These are phyloP conservation scores for Sula dactylatra DNA, from an alignment of 2,113 vertebrate genomes.

Conservation along the genomic window DNA sequence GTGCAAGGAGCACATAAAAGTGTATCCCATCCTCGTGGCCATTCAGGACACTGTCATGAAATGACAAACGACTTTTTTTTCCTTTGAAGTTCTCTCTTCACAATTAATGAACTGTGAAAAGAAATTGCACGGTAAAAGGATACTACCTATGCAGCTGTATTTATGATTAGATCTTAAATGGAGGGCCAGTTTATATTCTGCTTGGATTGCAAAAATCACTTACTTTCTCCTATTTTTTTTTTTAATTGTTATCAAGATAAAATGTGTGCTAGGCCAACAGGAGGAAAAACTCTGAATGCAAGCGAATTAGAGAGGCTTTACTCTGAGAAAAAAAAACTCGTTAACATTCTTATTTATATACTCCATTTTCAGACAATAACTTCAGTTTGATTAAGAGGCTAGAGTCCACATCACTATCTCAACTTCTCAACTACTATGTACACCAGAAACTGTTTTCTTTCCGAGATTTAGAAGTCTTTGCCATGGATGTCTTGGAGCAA, in stretches of 20 bases:
- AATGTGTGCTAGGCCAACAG: background rate
- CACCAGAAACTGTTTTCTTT: background rate
- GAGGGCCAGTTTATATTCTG: background rate
- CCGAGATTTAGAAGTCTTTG: background rate
- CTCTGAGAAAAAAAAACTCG: background rate
- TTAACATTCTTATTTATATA: background rate
- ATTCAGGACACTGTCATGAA: background rate
- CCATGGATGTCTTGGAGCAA: background rate
- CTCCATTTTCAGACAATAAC: background rate
- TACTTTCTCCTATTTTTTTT: background rate
- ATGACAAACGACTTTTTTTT: background rate
- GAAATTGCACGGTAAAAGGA: background rate
- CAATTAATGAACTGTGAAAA: slow-evolving; percentile 4
- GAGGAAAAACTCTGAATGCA: background rate
- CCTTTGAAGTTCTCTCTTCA: background rate
- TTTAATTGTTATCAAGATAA: background rate
- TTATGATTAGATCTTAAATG: background rate
- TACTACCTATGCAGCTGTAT: background rate
- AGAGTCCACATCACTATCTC: background rate
- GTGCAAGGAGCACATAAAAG: background rate
- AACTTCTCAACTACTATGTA: background rate
- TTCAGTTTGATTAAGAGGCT: background rate
- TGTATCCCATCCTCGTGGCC: background rate
- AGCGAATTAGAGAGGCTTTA: background rate
- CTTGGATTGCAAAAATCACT: background rate